Base-by-base conservation (phyloP, 2,888 invertebrate species). In the Trypoxylon attenuatum region DNA sequence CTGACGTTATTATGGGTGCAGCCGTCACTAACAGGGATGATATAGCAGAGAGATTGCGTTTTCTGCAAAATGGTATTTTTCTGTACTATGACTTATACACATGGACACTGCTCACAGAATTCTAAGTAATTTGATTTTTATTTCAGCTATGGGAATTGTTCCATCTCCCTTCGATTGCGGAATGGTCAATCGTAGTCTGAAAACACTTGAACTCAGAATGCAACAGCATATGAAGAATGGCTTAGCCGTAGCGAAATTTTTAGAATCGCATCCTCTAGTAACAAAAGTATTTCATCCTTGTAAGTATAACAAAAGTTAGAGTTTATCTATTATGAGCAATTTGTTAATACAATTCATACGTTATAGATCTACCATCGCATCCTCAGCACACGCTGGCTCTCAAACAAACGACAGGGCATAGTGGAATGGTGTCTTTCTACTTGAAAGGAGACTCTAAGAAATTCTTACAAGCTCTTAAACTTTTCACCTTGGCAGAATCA, bases 151-250 rank as follows among this genome's bases (percentile, higher is more conserved):
- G 89, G 99, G 99, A 51, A 92, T 95, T 39, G 93, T 99, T 10
- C 98, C 99, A 1, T 96, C 98, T 0, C 97, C 99, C 0, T 97
- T 98, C 84, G 99, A 99, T 87, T 98, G 99, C 86, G 96, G 93
- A 84, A 90, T 97, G 83, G 97, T 98, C 0, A 96, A 95, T 83
- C 91, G 97, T 68, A 96, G 98, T 81, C 88, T 99, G 62, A 99
- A 98, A 88, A 99, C 99, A 0, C 89, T 99, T 21, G 93, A 95
- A 3, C 79, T 99, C 21, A 90, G 99, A 54, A 98, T 99, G 98
- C 91, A 94, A 71, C 92, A 94, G 73, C 97, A 98, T 86, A 93
- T 92, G 88, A 90, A 90, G 65, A 97, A 93, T 71, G 92, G 94
- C 0, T 78, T 96, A 54, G 88, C 89, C 1, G 91, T 98, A 27